Evolutionary conservation across 2,888 invertebrate species (phyloP), one percentile per base, ranked within the genome.

Genomic region (Tetragonula carbonaria): DNA sequence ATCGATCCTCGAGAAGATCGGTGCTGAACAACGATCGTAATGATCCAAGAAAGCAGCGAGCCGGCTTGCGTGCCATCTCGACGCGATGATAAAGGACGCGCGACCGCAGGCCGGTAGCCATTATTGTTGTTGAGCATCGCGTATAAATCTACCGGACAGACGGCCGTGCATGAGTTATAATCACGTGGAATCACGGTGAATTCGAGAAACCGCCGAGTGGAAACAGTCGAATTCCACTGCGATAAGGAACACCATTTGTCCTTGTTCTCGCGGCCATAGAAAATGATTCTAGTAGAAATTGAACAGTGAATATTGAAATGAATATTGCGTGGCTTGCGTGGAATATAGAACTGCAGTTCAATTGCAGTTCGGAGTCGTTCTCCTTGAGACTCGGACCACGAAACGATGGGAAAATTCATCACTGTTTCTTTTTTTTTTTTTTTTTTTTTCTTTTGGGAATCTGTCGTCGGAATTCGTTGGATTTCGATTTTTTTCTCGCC

Each of bases 121-220:
- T 91, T 90, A 89, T 59, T 59, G 21, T 90, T 85, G 84, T 83
- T 82, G 76, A 78, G 82, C 79, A 82, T 83, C 80, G 86, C 72
- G 75, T 82, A 91, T 91, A 89, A 89, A 91, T 90, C 89, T 85
- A 75, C 72, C 65, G 67, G 87, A 89, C 88, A 85, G 87, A 87
- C 88, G 88, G 90, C 78, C 84, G 90, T 86, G 86, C 87, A 90
- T 91, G 88, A 91, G 86, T 90, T 90, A 89, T 87, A 28, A 81
- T 78, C 74, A 28, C 82, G 45, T 80, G 11, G 70, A 80, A 72
- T 13, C 28, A 21, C 16, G 14, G 55, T 51, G 0, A 72, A 78
- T 82, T 82, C 74, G 71, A 70, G 66, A 59, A 75, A 21, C 4
- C 38, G 3, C 70, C 18, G 13, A 74, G 23, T 28, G 55, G 16